Conservation (phyloP, 2,888 invertebrate genomes). For the Nephrotoma flavescens region DNA sequence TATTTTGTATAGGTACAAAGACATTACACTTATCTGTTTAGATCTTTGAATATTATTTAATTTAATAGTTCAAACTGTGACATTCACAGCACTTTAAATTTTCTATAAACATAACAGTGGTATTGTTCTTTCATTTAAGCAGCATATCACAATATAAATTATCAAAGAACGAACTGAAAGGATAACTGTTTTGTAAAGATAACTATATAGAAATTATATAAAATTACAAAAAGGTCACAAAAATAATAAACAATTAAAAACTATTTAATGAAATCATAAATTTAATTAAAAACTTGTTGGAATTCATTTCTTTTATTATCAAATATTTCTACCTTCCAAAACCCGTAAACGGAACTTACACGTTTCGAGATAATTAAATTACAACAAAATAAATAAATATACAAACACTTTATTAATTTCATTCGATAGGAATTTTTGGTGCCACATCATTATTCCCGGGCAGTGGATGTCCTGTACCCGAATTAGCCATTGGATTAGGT, state of each 20-base stretch:
- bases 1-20: too few relatives aligned
- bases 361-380: not conserved
- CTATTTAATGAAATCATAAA: not conserved
- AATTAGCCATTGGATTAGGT: slow-evolving; percentile 29
- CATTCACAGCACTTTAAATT: not conserved
- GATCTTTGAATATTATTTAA: not conserved
- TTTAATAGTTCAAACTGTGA: not conserved
- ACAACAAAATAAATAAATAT: not conserved
- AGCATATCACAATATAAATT: not conserved
- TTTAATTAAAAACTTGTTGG: not conserved
- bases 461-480: slow-evolving; percentile 25
- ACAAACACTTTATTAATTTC: not conserved
- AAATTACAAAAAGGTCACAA: not conserved
- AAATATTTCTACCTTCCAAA: not conserved
- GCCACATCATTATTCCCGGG: slow-evolving; percentile 29
- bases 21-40: not conserved
- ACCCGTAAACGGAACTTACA: not conserved
- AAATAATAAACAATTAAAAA: not conserved
- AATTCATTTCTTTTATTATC: not conserved
- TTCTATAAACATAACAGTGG: not conserved
- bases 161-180: not conserved
- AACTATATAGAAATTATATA: not conserved
- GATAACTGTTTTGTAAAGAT: not conserved
- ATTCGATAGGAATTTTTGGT: slow-evolving; percentile 24
- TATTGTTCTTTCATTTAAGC: not conserved